Conservation (phyloP, 1,140 invertebrate species). For the Bactericera cockerelli region DNA sequence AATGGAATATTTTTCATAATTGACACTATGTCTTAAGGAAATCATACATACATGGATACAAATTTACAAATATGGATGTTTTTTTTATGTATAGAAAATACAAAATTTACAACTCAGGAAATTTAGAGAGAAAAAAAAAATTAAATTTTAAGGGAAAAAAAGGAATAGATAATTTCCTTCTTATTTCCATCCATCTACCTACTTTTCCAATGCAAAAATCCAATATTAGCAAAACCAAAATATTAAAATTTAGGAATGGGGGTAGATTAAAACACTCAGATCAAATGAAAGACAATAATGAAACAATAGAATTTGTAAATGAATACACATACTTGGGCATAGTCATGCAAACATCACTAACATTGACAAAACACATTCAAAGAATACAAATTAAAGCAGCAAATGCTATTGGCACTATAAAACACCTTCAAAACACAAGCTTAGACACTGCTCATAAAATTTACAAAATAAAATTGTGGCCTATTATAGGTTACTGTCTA, state of each 20-base stretch:
- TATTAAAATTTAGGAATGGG: background rate
- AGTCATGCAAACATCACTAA: background rate
- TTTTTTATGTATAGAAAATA: too few species aligned
- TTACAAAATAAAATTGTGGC: background rate
- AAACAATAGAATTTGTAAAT: background rate
- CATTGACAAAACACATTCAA: background rate
- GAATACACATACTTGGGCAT: background rate
- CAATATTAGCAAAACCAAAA: background rate
- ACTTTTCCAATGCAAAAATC: background rate
- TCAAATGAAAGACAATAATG: background rate
- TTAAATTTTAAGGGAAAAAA: too few species aligned
- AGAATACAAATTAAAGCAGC: background rate
- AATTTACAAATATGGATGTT: too few species aligned
- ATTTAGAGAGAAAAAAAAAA: background rate
- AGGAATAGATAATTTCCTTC: too few species aligned
- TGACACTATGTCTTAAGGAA: background rate
- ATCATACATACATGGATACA: background rate
- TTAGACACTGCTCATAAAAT: background rate
- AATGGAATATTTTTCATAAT: background rate
- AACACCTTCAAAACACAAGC: background rate
- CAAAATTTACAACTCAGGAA: too few species aligned
- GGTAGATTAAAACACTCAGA: background rate
- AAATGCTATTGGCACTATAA: background rate
- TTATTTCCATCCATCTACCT: too few species aligned
- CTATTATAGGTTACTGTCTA: background rate